Evolutionary conservation across 1,140 invertebrate genomes (phyloP).

Genomic region (Steinernema khuongi): DNA sequence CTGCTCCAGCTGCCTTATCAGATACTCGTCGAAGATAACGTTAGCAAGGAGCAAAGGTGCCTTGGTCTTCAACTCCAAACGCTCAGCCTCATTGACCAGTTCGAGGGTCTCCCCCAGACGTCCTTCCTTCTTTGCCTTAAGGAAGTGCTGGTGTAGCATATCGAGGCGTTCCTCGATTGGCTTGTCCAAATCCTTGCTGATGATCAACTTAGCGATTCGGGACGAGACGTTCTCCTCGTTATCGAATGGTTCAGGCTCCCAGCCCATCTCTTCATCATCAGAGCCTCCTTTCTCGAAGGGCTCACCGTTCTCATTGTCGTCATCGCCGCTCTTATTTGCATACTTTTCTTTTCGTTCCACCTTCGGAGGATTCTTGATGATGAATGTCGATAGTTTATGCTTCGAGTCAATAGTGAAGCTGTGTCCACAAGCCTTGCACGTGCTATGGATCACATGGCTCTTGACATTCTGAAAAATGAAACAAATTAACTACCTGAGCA

Average conservation of each 20-base stretch:
- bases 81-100: constrained; percentile 83
- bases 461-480: constrained; percentile 44
- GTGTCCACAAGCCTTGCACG: constrained; percentile 95
- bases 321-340: no score
- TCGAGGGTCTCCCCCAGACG: constrained; percentile 71
- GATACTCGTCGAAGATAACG: constrained; percentile 78
- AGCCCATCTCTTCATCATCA: constrained; percentile 71
- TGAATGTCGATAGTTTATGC: constrained; percentile 95
- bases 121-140: constrained; percentile 61
- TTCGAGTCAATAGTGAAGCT: constrained; percentile 80
- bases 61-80: constrained; percentile 88
- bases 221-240: constrained; percentile 75
- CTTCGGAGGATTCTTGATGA: constrained; percentile 82
- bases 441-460: constrained; percentile 72
- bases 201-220: constrained; percentile 68
- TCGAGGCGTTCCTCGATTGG: constrained; percentile 82
- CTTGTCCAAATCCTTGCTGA: constrained; percentile 92
- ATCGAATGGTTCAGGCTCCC: constrained; percentile 76
- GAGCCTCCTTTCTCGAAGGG: background rate
- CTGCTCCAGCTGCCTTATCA: constrained; percentile 69
- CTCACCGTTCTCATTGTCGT: constrained; percentile 30
- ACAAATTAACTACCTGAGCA: constrained; percentile 20
- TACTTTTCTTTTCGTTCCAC: constrained; percentile 40
- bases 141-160: constrained; percentile 63
- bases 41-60: constrained; percentile 85